These are phyloP conservation scores for Isaurus tuberculatus DNA, from an alignment of 92 coral and sea anemone genomes.

Conservation along the genomic window DNA sequence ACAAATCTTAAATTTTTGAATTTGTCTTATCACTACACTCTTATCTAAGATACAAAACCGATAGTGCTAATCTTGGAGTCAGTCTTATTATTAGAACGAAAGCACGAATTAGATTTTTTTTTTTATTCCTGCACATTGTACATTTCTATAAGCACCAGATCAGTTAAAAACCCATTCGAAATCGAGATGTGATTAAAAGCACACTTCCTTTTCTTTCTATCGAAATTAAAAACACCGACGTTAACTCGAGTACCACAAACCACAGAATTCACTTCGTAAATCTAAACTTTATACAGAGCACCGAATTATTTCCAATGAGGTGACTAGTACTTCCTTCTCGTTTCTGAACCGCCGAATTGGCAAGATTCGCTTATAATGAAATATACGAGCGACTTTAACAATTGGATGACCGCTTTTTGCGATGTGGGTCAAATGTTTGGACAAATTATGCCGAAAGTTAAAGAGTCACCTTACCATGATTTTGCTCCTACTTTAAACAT, in stretches of 20 bases:
- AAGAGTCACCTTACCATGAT: background rate
- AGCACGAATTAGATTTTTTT: background rate
- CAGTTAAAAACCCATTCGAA: background rate
- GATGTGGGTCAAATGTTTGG: background rate
- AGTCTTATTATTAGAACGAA: no score
- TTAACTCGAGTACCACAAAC: slow-evolving; percentile 7
- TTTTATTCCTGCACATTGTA: background rate
- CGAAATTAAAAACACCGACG: background rate
- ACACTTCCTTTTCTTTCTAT: slow-evolving; percentile 23
- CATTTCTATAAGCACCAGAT: background rate
- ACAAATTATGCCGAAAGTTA: slow-evolving; percentile 3
- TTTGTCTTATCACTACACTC: no score
- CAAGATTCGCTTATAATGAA: background rate
- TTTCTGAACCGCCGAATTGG: background rate
- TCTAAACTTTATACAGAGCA: background rate
- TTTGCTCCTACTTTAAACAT: background rate
- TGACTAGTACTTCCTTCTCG: background rate
- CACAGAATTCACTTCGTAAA: background rate
- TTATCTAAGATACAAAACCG: no score
- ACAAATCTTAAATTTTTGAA: no score
- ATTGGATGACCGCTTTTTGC: background rate
- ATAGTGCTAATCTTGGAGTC: no score
- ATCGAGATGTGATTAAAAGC: background rate
- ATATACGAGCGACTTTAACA: slow-evolving; percentile 13
- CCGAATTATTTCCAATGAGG: background rate